Evolutionary conservation across 1,140 invertebrate species (phyloP).

Genomic region (Melipona quadrifasciata): DNA sequence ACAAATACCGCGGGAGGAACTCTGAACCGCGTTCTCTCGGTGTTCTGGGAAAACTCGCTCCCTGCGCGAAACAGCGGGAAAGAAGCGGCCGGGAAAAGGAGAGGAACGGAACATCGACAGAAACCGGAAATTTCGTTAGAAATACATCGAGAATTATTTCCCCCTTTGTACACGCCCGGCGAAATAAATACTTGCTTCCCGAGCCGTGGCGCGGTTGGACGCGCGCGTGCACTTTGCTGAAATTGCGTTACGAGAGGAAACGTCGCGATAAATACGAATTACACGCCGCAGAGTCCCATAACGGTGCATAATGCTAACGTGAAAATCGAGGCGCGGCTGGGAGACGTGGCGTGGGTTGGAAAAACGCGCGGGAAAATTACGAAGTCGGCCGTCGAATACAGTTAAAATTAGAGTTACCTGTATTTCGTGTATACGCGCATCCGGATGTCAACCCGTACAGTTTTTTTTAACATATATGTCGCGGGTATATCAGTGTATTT

Average conservation of each 20-base stretch:
- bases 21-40: not conserved
- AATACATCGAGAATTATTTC: not conserved
- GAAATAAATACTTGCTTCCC: not conserved
- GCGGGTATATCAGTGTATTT: no score
- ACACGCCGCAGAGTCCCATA: not conserved
- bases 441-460: no score
- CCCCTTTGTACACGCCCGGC: not conserved
- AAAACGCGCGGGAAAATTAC: not conserved
- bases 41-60: not conserved
- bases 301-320: constrained; percentile 24
- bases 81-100: not conserved
- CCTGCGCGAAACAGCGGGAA: no score
- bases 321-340: not conserved
- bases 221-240: not conserved
- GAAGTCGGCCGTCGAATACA: not conserved
- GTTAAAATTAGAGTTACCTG: not conserved
- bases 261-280: constrained; percentile 25
- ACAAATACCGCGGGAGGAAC: not conserved
- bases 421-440: no score
- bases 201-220: not conserved
- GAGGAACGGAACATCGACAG: not conserved
- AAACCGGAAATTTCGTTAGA: not conserved
- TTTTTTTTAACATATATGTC: no score
- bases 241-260: constrained; percentile 1
- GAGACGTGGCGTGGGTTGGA: not conserved